phyloP scores from a whole-genome alignment of 2,113 vertebrate species.

The Carassius auratus region DNA sequence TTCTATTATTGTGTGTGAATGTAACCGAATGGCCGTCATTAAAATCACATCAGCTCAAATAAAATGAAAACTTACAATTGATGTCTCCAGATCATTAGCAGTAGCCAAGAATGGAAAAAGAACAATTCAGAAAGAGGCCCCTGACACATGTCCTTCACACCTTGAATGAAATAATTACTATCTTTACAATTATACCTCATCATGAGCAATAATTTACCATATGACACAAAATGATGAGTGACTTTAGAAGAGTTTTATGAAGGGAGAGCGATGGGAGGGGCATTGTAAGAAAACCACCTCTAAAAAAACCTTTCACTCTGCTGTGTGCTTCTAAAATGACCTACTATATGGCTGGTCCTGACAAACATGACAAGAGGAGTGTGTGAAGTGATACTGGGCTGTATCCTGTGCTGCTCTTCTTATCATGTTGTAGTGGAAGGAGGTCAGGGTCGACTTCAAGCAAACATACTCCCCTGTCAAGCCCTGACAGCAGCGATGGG shows the following conservation, averaged over 20 bases:
- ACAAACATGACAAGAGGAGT: conserved; percentile 71
- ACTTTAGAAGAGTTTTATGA: neutral
- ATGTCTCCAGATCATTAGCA: conserved; percentile 9
- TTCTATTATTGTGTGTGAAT: conserved; percentile 17
- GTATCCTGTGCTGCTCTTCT: conserved; percentile 52
- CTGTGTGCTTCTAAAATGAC: conserved; percentile 61
- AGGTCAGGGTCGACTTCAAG: conserved; percentile 60
- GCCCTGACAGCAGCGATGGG: conserved; percentile 60
- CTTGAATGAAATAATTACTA: conserved; percentile 20
- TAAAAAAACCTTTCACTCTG: neutral
- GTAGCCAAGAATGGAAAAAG: conserved; percentile 7
- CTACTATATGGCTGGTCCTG: conserved; percentile 63
- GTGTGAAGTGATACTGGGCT: conserved; percentile 61
- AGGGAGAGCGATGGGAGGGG: neutral
- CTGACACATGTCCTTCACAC: conserved; percentile 35
- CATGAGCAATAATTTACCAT: conserved; percentile 11
- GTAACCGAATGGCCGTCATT: conserved; percentile 25
- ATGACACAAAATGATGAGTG: neutral
- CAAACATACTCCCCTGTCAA: conserved; percentile 44
- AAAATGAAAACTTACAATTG: conserved; percentile 17
- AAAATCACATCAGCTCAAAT: conserved; percentile 45
- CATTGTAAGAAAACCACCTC: neutral
- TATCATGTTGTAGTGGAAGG: conserved; percentile 64
- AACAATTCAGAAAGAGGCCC: conserved; percentile 20
- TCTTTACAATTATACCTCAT: conserved; percentile 9